Evolutionary conservation across 2,888 invertebrate genomes (phyloP), one percentile per base, ranked within the genome.

Genomic region (Standfussiana lucernea): DNA sequence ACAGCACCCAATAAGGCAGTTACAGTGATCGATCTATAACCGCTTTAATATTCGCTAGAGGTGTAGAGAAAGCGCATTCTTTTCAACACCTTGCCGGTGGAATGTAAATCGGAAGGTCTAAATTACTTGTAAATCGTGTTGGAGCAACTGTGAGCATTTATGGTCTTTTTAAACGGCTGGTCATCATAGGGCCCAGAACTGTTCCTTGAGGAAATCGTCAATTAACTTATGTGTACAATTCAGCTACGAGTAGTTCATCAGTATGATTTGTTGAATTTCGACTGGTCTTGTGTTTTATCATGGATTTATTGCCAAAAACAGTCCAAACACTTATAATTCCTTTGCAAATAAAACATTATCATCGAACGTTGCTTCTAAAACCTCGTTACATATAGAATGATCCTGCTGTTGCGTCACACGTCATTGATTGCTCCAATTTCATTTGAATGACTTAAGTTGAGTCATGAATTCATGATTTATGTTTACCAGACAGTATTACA

Each of bases 51-150:
- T 86, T 86, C 84, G 86, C 77, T 72, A 13, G 79, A 83, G 78
- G 89, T 83, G 45, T 72, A 78, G 89, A 82, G 88, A 88, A 88
- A 88, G 89, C 80, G 89, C 74, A 87, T 84, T 87, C 88, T 89
- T 84, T 84, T 83, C 65, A 73, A 86, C 88, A 85, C 83, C 73
- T 86, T 72, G 71, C 61, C 70, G 35, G n/a, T 75, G 68, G 79
- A 85, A 83, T 86, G 70, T 72, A 71, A 84, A 84, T 84, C 50
- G 74, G 74, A 78, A 78, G 85, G 61, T 81, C 28, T 82, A 71
- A 72, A 81, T 85, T 50, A 85, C 66, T 79, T 35, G 72, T 66
- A 70, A 59, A 66, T 69, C 74, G 45, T 70, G 72, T 72, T 62
- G 11, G 62, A 72, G 35, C 75, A 47, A 42, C 45, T 40, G 53